These are phyloP conservation scores for Silurus meridionalis DNA, from an alignment of 2,113 vertebrate genomes.

Conservation along the genomic window DNA sequence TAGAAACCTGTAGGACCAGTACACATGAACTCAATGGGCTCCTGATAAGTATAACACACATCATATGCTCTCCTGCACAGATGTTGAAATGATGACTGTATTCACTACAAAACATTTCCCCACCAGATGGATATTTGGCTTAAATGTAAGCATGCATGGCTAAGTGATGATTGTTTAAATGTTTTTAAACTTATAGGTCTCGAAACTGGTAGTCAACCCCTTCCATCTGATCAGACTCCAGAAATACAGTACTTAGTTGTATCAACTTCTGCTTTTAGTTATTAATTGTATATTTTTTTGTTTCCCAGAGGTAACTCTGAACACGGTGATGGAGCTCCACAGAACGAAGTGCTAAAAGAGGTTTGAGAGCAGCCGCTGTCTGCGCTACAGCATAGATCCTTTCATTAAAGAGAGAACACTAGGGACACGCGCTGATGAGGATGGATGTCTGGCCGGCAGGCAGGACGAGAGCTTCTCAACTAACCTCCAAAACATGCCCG, in stretches of 20 bases:
- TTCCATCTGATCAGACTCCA: background rate
- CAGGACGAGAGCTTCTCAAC: constrained; percentile 90
- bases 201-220: background rate
- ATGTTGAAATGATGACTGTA: constrained; percentile 98
- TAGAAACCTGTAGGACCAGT: background rate
- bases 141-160: constrained; percentile 75
- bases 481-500: constrained; percentile 56
- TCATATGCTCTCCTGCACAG: constrained; percentile 59
- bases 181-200: constrained; percentile 52
- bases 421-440: constrained; percentile 83
- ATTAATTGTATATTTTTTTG: background rate
- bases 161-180: background rate
- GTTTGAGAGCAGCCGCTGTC: constrained; percentile 84
- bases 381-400: constrained; percentile 93
- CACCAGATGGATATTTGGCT: constrained; percentile 99
- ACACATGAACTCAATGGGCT: background rate
- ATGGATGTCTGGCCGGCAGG: constrained; percentile 93
- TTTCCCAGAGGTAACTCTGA: constrained; percentile 42
- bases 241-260: background rate
- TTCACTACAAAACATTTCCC: constrained; percentile 97
- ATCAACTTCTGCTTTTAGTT: background rate
- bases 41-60: background rate
- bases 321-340: constrained; percentile 71
- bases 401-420: constrained; percentile 80
- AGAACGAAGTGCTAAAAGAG: constrained; percentile 83